Evolutionary conservation across 2,888 invertebrate genomes (phyloP).

Genomic region (Conchocele bisecta): DNA sequence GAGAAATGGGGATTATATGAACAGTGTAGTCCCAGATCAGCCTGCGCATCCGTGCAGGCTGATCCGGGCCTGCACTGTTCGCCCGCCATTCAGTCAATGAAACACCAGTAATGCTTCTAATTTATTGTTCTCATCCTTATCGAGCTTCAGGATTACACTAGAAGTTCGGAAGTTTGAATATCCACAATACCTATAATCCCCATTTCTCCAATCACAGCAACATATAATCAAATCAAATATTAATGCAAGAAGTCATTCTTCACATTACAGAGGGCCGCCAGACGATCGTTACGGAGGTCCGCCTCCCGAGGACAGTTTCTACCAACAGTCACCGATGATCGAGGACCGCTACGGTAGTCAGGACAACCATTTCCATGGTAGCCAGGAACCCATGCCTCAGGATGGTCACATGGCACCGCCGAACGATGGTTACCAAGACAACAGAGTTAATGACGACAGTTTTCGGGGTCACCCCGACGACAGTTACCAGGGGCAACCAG

Average conservation of each 20-base stretch:
- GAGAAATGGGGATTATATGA: not conserved
- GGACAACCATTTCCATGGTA: slow-evolving; percentile 28
- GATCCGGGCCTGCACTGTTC: not conserved
- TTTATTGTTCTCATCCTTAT: no score
- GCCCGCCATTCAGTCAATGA: no score
- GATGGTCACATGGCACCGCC: slow-evolving; percentile 57
- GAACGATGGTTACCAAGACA: slow-evolving; percentile 44
- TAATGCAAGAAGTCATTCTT: no score
- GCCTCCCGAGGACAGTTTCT: slow-evolving; percentile 51
- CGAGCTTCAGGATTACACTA: no score
- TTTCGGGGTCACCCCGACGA: slow-evolving; percentile 47
- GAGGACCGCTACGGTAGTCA: slow-evolving; percentile 50
- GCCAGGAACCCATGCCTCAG: slow-evolving; percentile 17
- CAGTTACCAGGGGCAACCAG: slow-evolving; percentile 48
- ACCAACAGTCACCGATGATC: slow-evolving; percentile 56
- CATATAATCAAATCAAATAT: no score
- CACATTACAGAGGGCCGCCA: slow-evolving; percentile 7
- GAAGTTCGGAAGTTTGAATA: no score
- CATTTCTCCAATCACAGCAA: no score
- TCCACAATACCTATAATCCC: no score
- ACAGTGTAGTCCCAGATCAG: slow-evolving; percentile 8
- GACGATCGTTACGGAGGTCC: slow-evolving; percentile 45
- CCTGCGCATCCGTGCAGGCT: not conserved
- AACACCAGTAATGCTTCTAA: no score
- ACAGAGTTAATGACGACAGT: slow-evolving; percentile 43